Conservation (phyloP, 2,113 vertebrate species). For the Entomyzon cyanotis region DNA sequence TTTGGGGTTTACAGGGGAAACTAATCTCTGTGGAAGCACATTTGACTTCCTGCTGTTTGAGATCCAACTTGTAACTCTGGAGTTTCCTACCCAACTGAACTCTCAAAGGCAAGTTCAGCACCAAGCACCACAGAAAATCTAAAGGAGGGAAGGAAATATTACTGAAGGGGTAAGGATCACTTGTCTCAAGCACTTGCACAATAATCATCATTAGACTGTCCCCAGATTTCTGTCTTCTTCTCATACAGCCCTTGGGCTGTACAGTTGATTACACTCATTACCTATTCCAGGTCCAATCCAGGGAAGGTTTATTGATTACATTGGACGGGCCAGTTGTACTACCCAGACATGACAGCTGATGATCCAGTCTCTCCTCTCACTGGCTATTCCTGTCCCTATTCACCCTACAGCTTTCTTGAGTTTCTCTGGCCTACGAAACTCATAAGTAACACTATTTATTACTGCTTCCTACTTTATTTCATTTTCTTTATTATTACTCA, state of each 20-base stretch:
- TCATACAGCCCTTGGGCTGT: neutral
- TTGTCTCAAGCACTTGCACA: neutral
- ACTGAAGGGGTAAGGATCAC: neutral
- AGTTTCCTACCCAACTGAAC: neutral
- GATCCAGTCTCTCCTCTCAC: neutral
- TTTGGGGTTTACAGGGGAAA: neutral
- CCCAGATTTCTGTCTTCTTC: neutral
- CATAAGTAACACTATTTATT: neutral
- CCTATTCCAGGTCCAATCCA: neutral
- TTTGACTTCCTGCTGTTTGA: neutral
- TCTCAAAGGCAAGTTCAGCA: neutral
- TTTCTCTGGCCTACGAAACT: neutral
- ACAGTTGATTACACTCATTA: neutral
- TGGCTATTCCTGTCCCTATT: neutral
- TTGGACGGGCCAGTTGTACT: fast-evolving
- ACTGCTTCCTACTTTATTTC: neutral
- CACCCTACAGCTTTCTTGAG: neutral
- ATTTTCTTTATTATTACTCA: neutral
- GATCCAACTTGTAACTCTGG: fast-evolving
- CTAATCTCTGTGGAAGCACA: neutral
- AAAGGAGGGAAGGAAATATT: neutral
- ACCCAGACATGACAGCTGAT: neutral
- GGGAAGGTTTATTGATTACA: neutral
- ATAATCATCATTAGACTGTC: neutral
- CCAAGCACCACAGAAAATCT: neutral